Percentiles rank a stretch among this genome's conserved stretches.
Conservation (phyloP, 2,113 vertebrate species). For the Macquaria australasica region DNA sequence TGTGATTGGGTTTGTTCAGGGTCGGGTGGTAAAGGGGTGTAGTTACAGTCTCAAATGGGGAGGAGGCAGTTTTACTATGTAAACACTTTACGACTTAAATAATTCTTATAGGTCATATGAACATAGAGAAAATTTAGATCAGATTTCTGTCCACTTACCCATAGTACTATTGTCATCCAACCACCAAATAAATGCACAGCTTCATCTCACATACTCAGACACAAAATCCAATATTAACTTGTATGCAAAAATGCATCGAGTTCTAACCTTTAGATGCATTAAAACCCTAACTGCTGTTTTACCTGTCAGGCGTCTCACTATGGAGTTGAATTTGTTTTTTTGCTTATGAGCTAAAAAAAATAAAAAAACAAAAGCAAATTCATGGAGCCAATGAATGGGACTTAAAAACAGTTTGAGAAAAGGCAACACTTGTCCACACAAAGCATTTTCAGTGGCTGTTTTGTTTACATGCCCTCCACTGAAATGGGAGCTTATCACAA, state of each 20-base stretch:
- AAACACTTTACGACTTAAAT: constrained; percentile 42
- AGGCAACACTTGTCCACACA: constrained; percentile 42
- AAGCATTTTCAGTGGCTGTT: constrained; percentile 54
- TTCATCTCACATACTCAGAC: constrained; percentile 13
- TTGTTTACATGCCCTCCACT: constrained; percentile 60
- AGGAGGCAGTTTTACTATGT: constrained; percentile 37
- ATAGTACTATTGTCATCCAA: background rate
- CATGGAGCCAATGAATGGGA: constrained; percentile 31
- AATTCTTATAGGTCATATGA: background rate
- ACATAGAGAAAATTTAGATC: background rate
- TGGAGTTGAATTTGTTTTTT: constrained; percentile 23
- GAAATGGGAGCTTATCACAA: constrained; percentile 57
- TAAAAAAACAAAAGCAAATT: background rate
- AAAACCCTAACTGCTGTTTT: background rate
- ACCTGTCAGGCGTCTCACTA: constrained; percentile 14
- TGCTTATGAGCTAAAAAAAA: constrained; percentile 6
- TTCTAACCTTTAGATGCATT: background rate
- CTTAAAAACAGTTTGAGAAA: background rate
- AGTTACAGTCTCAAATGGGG: constrained; percentile 52
- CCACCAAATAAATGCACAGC: constrained; percentile 5
- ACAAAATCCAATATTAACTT: background rate
- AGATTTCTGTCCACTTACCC: background rate
- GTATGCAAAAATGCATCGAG: background rate
- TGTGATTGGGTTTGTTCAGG: constrained; percentile 84
- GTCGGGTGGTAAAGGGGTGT: constrained; percentile 74